Evolutionary conservation across 2,888 invertebrate genomes (phyloP).

Genomic region (Eupelmus urozonus): DNA sequence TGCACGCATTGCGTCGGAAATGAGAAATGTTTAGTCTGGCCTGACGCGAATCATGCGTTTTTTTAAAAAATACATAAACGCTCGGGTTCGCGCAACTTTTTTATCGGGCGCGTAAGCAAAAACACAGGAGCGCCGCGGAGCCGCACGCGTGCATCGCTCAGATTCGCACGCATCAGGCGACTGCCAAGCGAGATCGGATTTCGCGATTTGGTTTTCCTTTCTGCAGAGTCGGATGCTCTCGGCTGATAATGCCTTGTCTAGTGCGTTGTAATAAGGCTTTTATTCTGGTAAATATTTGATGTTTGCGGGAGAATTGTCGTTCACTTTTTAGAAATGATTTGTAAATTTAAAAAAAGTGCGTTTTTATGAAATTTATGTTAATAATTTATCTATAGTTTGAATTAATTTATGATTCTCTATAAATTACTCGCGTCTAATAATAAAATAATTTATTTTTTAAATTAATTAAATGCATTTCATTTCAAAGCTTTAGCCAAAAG

Average conservation of each 20-base stretch:
- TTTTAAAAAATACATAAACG: conserved; percentile 8
- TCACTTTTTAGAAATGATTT: not conserved
- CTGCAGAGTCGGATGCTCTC: conserved; percentile 4
- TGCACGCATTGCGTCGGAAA: not conserved
- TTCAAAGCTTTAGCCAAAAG: too few relatives aligned
- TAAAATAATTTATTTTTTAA: too few relatives aligned
- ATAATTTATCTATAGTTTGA: too few relatives aligned
- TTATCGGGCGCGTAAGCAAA: conserved; percentile 20
- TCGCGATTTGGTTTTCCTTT: conserved; percentile 17
- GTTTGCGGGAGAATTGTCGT: not conserved
- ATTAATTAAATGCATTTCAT: too few relatives aligned
- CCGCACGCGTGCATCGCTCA: not conserved
- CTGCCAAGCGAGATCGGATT: conserved; percentile 30
- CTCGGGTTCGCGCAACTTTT: not conserved
- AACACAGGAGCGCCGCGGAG: not conserved
- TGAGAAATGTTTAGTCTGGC: conserved; percentile 28
- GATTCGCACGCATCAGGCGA: conserved; percentile 42
- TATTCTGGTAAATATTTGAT: not conserved
- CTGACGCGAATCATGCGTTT: conserved; percentile 14
- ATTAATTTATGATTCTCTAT: too few relatives aligned
- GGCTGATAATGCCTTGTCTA: too few relatives aligned
- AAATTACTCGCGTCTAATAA: too few relatives aligned
- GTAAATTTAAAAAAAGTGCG: too few relatives aligned
- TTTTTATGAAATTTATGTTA: not conserved
- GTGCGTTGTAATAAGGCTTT: too few relatives aligned